phyloP scores from a whole-genome alignment of 2,113 vertebrate genomes.

The Pristiophorus japonicus region DNA sequence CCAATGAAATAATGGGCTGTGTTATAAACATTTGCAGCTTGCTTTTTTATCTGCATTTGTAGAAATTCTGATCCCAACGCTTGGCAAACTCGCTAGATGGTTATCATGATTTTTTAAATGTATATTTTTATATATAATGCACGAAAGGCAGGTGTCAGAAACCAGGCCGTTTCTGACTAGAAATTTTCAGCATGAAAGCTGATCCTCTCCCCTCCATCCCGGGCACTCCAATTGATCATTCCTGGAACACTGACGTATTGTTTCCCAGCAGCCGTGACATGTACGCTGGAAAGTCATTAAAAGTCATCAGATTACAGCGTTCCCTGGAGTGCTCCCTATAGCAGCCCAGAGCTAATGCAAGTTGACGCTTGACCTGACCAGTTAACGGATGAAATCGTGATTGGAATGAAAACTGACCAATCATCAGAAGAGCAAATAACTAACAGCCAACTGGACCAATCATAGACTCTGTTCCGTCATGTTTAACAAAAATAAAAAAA shows the following conservation, averaged over 20 bases:
- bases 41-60: neutral
- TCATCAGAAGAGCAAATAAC: neutral
- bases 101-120: neutral
- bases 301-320: neutral
- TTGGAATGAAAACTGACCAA: neutral
- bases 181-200: neutral
- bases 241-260: neutral
- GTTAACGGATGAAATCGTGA: neutral
- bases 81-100: neutral
- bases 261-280: neutral
- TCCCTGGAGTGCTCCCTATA: neutral
- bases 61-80: neutral
- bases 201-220: neutral
- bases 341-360: neutral
- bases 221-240: neutral
- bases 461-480: neutral
- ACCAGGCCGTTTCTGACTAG: too few species aligned
- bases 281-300: neutral
- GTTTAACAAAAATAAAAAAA: neutral
- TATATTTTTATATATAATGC: neutral
- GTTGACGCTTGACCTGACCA: neutral
- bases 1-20: too few species aligned
- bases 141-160: neutral
- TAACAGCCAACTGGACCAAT: neutral
- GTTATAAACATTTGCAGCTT: too few species aligned